Percentiles rank a stretch among this genome's conserved stretches.
phyloP scores from a whole-genome alignment of 2,113 vertebrate species.

The Meriones unguiculatus region DNA sequence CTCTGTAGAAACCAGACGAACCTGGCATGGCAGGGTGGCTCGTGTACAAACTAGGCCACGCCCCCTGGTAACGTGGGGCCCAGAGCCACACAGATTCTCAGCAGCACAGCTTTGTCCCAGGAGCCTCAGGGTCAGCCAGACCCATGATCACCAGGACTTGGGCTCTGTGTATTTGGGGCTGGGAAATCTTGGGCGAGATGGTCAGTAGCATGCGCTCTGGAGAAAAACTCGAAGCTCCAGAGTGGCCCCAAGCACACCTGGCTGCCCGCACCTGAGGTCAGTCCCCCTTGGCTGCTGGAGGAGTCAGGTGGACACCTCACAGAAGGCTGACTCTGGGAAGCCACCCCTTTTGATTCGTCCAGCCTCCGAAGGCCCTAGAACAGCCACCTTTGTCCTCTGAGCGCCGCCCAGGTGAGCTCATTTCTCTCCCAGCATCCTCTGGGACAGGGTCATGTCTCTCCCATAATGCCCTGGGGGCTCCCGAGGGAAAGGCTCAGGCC shows the following conservation, averaged over 20 bases:
- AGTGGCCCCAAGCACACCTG: not conserved
- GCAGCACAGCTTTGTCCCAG: not conserved
- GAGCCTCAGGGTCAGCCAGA: not conserved
- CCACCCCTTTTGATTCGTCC: not conserved
- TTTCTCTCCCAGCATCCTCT: not conserved
- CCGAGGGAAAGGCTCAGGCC: not conserved
- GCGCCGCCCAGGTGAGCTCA: not conserved
- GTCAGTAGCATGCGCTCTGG: not conserved
- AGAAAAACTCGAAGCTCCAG: not conserved
- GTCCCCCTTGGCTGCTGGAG: not conserved
- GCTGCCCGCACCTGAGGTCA: no score
- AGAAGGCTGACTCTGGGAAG: constrained; percentile 25
- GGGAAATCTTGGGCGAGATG: accelerated
- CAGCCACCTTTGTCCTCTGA: not conserved
- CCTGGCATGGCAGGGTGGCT: not conserved
- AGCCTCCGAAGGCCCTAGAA: not conserved
- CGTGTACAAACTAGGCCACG: not conserved
- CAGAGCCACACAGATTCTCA: not conserved
- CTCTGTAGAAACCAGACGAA: not conserved
- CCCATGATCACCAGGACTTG: accelerated
- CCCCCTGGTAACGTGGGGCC: not conserved
- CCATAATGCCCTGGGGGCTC: not conserved
- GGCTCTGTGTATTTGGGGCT: not conserved
- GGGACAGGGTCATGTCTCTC: not conserved
- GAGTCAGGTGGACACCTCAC: not conserved